Percentiles rank a stretch among this genome's conserved stretches.
phyloP scores from a whole-genome alignment of 2,113 vertebrate genomes.

The Parotia lawesii region DNA sequence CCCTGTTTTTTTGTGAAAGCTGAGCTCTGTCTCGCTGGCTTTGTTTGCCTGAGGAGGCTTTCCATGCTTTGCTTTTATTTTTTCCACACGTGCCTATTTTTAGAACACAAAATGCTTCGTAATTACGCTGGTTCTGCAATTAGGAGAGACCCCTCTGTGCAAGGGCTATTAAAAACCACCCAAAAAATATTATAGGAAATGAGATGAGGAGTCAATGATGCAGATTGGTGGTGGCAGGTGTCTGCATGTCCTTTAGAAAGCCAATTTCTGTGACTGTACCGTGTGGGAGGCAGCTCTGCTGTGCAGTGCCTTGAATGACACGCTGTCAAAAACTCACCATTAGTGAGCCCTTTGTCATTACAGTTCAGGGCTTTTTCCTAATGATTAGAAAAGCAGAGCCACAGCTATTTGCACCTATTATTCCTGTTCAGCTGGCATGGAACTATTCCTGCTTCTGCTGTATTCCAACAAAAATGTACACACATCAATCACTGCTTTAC shows the following conservation, averaged over 20 bases:
- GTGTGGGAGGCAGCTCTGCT: conserved; percentile 2
- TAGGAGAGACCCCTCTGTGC: not conserved
- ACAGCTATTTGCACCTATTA: not conserved
- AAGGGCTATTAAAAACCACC: not conserved
- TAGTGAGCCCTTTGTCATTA: not conserved
- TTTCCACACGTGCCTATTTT: not conserved
- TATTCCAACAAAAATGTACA: not conserved
- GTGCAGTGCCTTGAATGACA: not conserved
- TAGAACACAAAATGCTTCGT: not conserved
- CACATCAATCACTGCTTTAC: conserved; percentile 26
- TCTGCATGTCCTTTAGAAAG: conserved; percentile 38
- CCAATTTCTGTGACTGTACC: not conserved
- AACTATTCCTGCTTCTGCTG: not conserved
- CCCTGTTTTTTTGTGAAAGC: not conserved
- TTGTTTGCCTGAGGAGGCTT: not conserved
- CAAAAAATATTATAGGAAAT: not conserved
- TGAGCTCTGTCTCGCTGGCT: conserved; percentile 30
- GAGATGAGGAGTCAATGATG: not conserved
- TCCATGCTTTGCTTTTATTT: not conserved
- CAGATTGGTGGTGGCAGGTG: conserved; percentile 45
- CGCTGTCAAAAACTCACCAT: not conserved
- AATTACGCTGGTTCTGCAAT: not conserved
- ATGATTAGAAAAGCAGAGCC: not conserved
- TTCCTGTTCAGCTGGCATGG: not conserved
- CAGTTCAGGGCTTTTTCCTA: not conserved